A percentile compares a stretch with the other conserved stretches of the same genome.
Conservation (phyloP, 2,113 vertebrate species). For the Larimichthys crocea region DNA sequence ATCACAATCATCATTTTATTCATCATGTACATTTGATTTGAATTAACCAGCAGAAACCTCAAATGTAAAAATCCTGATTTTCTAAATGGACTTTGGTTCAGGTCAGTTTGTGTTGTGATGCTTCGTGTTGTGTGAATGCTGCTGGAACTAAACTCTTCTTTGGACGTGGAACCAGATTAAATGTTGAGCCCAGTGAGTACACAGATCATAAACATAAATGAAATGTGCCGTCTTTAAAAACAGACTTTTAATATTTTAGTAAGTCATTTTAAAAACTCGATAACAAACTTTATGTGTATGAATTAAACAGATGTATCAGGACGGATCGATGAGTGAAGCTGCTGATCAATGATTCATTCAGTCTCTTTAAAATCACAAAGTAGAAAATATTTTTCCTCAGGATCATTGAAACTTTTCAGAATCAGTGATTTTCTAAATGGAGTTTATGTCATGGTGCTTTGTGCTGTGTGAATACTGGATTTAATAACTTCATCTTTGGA, state of each 20-base stretch:
- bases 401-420: too few relatives aligned
- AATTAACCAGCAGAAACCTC: too few relatives aligned
- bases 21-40: accelerated
- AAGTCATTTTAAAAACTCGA: too few relatives aligned
- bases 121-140: slow-evolving; percentile 44
- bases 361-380: not conserved
- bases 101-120: not conserved
- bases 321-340: not conserved
- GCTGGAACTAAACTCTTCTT: not conserved
- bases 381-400: not conserved
- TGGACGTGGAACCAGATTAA: slow-evolving; percentile 38
- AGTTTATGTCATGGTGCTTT: not conserved
- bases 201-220: not conserved
- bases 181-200: slow-evolving; percentile 28
- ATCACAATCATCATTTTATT: too few relatives aligned
- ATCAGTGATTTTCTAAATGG: not conserved
- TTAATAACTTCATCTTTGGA: not conserved
- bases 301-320: too few relatives aligned
- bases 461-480: not conserved
- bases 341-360: not conserved
- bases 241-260: too few relatives aligned
- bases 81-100: not conserved
- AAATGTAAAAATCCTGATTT: not conserved
- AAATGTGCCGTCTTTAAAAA: not conserved
- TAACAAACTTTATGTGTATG: too few relatives aligned